Evolutionary conservation across 2,113 vertebrate species (phyloP), one percentile per base, ranked within the genome.

Genomic region (Poecilia latipinna): DNA sequence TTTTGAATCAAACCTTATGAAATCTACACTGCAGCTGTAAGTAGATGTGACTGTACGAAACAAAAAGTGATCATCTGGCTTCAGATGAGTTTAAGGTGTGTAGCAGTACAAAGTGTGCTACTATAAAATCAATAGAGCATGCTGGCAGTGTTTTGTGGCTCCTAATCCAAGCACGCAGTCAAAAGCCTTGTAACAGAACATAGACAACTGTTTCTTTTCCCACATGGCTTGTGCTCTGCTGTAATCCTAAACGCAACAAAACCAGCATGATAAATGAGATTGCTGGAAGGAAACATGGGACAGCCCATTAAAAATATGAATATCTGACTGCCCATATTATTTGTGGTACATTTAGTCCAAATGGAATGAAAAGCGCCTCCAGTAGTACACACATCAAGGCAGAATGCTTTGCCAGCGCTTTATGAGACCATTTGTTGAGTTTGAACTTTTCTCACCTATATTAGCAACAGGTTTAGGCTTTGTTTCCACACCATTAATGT

Each of bases 281-380:
- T 17, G 33, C 32, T 26, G 8, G 10, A 37, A 78, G 65, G 44
- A 35, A 54, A 75, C 72, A 4, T 7, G n/a, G 75, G 74, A 65
- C 29, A 1, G 71, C 29, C 69, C 54, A 65, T 83, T 78, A 86
- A 80, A 85, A 83, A 84, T 69, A 70, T 67, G 80, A 82, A 82
- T 64, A 70, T 77, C 73, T 82, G 64, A 54, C 75, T 70, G 48
- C 3, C 68, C 65, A 2, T 39, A 62, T 84, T 82, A 80, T 74
- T 78, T 3, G 5, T 65, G 78, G 33, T 80, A 64, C 78, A 77
- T 84, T 86, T 73, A 48, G 70, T 72, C 62, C 75, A 78, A 89
- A 79, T 35, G 68, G 68, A 72, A 77, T 48, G 76, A 68, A 74
- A 87, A 86, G 61, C 32, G 65, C 66, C 77, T 74, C 44, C 26